Conservation (phyloP, 2,797 vertebrate species). For the Lutjanus campechanus region DNA sequence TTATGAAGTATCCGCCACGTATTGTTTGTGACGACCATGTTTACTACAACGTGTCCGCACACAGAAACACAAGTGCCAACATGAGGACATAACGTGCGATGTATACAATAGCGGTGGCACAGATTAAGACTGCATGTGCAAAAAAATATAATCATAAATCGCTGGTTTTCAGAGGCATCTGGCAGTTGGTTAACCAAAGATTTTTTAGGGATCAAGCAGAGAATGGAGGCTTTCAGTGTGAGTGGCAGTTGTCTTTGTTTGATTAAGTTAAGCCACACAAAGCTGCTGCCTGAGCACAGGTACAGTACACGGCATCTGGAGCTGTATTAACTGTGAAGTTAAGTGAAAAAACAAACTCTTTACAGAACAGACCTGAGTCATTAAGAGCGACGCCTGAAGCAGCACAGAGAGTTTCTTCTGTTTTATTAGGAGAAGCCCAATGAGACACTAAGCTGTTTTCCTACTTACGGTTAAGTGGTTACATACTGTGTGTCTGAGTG, state of each 20-base stretch:
- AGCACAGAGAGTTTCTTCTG: conserved; percentile 31
- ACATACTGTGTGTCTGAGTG: conserved; percentile 57
- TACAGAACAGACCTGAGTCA: conserved; percentile 33
- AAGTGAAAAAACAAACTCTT: conserved; percentile 37
- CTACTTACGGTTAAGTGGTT: conserved; percentile 74
- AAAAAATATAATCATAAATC: neutral
- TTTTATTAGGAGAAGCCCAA: conserved; percentile 64
- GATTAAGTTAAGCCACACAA: conserved; percentile 3
- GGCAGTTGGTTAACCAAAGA: neutral
- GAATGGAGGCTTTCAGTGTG: conserved; percentile 1
- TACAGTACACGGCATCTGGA: conserved; percentile 43
- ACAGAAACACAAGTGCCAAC: neutral
- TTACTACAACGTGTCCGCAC: neutral
- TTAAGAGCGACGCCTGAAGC: conserved; percentile 44
- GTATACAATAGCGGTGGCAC: neutral
- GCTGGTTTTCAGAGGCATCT: neutral
- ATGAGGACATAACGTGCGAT: neutral
- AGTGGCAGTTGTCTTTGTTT: conserved; percentile 46
- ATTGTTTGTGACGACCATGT: neutral
- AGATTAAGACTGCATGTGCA: neutral
- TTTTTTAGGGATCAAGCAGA: neutral
- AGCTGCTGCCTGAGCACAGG: conserved; percentile 36
- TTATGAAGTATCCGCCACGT: conserved; percentile 3
- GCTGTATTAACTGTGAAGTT: conserved; percentile 6
- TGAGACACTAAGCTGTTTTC: conserved; percentile 72